Evolutionary conservation across 2,113 vertebrate genomes (phyloP).

Genomic region (Tonatia bakeri): DNA sequence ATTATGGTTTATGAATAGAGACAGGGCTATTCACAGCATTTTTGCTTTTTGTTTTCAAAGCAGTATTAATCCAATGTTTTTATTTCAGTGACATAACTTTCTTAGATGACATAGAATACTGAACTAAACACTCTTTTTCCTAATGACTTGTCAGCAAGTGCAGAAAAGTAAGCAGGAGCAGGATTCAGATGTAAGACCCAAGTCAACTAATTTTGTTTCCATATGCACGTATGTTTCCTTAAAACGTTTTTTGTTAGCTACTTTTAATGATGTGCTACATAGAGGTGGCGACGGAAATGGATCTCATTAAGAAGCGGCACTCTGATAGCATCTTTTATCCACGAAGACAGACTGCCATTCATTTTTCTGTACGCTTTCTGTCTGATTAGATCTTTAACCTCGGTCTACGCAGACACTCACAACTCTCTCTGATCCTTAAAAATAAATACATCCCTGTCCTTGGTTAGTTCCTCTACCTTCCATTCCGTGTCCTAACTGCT

Average conservation of each 20-base stretch:
- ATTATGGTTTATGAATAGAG: background rate
- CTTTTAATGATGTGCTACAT: slow-evolving; percentile 44
- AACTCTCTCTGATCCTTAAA: background rate
- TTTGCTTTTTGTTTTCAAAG: background rate
- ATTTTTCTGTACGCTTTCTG: background rate
- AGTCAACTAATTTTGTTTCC: slow-evolving; percentile 43
- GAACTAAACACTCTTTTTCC: background rate
- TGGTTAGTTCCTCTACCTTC: background rate
- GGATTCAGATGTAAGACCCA: slow-evolving; percentile 22
- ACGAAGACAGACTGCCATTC: background rate
- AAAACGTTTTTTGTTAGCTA: slow-evolving; percentile 12
- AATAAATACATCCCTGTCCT: background rate
- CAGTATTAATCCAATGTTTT: background rate
- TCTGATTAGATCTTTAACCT: background rate
- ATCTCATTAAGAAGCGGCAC: background rate
- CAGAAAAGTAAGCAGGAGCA: slow-evolving; percentile 13
- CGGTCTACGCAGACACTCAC: background rate
- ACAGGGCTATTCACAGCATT: background rate
- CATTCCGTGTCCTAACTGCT: background rate
- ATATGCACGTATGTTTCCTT: no score
- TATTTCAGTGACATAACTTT: background rate
- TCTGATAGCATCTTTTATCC: background rate
- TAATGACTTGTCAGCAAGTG: slow-evolving; percentile 51
- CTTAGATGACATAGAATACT: slow-evolving; percentile 26
- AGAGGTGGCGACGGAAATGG: background rate